A percentile compares a stretch with the other conserved stretches of the same genome.
These are phyloP conservation scores for Danio kyathit DNA, from an alignment of 2,797 vertebrate species.

Conservation along the genomic window DNA sequence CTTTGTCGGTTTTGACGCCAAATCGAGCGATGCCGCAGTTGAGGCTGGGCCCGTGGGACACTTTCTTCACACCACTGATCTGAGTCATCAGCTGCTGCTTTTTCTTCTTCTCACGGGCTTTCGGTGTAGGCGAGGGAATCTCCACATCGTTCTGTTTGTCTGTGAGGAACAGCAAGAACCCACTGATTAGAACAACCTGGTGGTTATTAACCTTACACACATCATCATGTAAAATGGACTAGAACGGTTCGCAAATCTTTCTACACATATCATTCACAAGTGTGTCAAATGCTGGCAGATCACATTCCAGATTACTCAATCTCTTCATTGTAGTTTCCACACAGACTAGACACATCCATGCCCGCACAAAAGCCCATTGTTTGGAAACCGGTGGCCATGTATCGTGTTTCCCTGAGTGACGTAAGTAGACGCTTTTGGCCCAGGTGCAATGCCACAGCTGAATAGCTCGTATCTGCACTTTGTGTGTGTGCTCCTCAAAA, in stretches of 20 bases:
- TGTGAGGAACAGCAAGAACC: conserved; percentile 64
- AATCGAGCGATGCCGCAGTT: conserved; percentile 93
- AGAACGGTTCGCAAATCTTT: background rate
- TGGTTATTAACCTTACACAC: background rate
- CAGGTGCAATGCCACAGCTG: conserved; percentile 57
- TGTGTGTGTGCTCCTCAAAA: background rate
- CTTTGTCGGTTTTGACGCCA: conserved; percentile 94
- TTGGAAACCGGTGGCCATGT: conserved; percentile 47
- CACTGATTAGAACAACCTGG: background rate
- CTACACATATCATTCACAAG: background rate
- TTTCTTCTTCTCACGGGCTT: conserved; percentile 96
- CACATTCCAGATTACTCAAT: conserved; percentile 44
- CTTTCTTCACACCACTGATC: conserved; percentile 97
- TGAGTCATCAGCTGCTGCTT: conserved; percentile 97
- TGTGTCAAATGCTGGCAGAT: background rate
- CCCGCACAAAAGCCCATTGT: conserved; percentile 62
- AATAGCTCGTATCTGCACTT: conserved; percentile 58
- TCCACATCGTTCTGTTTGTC: conserved; percentile 99
- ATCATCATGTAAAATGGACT: background rate
- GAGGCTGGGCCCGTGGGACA: conserved; percentile 92
- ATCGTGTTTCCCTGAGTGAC: conserved; percentile 60
- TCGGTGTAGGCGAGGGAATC: conserved; percentile 95
- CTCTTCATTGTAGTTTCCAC: conserved; percentile 55
- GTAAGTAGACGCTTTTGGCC: conserved; percentile 50
- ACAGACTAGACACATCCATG: conserved; percentile 34